Base-by-base conservation (phyloP, 2,888 invertebrate species). In the Ormia ochracea region DNA sequence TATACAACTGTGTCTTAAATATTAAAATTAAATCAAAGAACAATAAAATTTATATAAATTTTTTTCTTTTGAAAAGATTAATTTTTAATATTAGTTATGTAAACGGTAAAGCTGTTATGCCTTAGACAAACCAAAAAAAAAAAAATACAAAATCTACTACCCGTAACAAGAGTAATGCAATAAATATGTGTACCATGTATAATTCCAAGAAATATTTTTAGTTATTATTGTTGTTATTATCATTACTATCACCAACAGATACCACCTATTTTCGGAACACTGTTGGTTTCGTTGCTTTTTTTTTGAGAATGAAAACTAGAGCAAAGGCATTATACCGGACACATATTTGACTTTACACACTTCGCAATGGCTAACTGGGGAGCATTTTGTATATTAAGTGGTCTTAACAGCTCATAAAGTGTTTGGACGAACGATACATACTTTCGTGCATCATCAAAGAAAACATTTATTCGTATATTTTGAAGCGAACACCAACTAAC, bases 331-430 rank as follows among this genome's bases (percentile, higher is more conserved):
- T 74, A 78, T 81, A 77, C 82, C 76, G 80, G 80, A 80, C 82
- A 84, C 81, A 78, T 79, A 78, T 86, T 85, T 86, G 85, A 87
- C 86, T 86, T 85, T 85, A 84, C 85, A 85, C 87, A 83, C 84
- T 84, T 84, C 77, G 82, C 84, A 84, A 87, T 86, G 85, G 85
- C 84, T 87, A 86, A 85, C 87, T 87, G 84, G 87, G 87, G 87
- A 87, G 86, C 85, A 87, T 87, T 87, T 87, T 86, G 85, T 84
- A 83, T 82, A 86, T 87, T 81, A 83, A 83, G 82, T 84, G 84
- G 82, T 65, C 82, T 83, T 83, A 82, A 85, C 86, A 87, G 85
- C 86, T 87, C 85, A 85, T 87, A 86, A 87, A 87, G 85, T 84
- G 85, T 80, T 82, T 84, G 84, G 82, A 70, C 76, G 58, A 56